These are phyloP conservation scores for Leptoteleia sp. DNA, from an alignment of 1,140 invertebrate genomes.

Conservation along the genomic window DNA sequence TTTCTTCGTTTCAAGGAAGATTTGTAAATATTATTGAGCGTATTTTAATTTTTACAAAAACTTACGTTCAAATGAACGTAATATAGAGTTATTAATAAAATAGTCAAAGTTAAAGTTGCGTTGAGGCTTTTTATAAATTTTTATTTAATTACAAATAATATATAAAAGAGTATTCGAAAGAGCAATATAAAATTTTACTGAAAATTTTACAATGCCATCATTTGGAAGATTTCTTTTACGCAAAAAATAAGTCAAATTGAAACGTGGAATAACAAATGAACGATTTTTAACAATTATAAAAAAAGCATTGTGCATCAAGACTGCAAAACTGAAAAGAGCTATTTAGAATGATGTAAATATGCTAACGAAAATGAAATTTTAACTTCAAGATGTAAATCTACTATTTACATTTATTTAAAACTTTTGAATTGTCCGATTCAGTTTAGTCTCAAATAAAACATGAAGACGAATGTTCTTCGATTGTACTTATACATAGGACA, in stretches of 20 bases:
- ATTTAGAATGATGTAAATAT: slow-evolving; percentile 41
- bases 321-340: slow-evolving; percentile 25
- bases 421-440: no score
- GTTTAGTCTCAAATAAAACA: neutral
- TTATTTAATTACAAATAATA: neutral
- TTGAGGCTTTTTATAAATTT: no score
- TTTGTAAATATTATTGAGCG: slow-evolving; percentile 13
- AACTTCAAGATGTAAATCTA: no score
- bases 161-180: neutral
- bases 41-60: neutral
- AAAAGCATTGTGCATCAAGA: slow-evolving; percentile 18
- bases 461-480: slow-evolving; percentile 50
- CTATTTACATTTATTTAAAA: no score
- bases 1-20: neutral
- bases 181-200: neutral
- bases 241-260: no score
- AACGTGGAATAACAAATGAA: neutral
- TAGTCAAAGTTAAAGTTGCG: neutral
- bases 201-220: slow-evolving; percentile 1
- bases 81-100: neutral
- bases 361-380: slow-evolving; percentile 8
- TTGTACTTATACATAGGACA: slow-evolving; percentile 79
- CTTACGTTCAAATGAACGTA: neutral
- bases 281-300: slow-evolving; percentile 7
- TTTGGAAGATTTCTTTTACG: no score